Evolutionary conservation across 2,113 vertebrate species (phyloP), one percentile per base, ranked within the genome.

Genomic region (Channa maculata): DNA sequence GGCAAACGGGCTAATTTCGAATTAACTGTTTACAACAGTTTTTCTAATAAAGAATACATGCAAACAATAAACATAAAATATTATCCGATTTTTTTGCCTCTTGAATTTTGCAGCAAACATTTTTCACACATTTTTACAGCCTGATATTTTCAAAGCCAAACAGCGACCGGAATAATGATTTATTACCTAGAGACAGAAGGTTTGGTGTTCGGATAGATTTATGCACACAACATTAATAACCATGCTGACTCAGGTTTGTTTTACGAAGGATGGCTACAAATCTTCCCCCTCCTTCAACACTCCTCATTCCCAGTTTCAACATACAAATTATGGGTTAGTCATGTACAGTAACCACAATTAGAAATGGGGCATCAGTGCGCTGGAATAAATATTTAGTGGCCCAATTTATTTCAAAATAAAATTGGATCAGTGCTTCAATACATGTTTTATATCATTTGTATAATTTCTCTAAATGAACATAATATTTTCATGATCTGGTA

Each of bases 221-320:
- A 24, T 24, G 24, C 24, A 24, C 5, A n/a, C 57, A 46, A 8
- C 6, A 2, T 12, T 5, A n/a, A 55, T 41, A 34, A 9, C 5
- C 38, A 46, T n/a, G 3, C 15, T 57, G 70, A 50, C 58, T 44
- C 45, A 57, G 44, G 41, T 34, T 12, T 15, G 46, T 45, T 71
- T 39, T 37, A 14, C 8, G 10, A 36, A 38, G 36, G 8, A 53
- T 9, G 34, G 6, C 34, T 34, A 2, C 11, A 70, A 1, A 59
- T 46, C 10, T 14, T 5, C 64, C 61, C 54, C 48, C 7, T 24
- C 54, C 15, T 52, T 13, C 12, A 58, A 51, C 33, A 14, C 39
- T 14, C 39, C 34, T 14, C 39, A 49, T 4, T 33, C 4, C 4
- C 37, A 8, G 8, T 39, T 54, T 64, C 12, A 74, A 74, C 43